Evolutionary conservation across 2,888 invertebrate genomes (phyloP), one percentile per base, ranked within the genome.

Genomic region (Subacronicta megacephala): DNA sequence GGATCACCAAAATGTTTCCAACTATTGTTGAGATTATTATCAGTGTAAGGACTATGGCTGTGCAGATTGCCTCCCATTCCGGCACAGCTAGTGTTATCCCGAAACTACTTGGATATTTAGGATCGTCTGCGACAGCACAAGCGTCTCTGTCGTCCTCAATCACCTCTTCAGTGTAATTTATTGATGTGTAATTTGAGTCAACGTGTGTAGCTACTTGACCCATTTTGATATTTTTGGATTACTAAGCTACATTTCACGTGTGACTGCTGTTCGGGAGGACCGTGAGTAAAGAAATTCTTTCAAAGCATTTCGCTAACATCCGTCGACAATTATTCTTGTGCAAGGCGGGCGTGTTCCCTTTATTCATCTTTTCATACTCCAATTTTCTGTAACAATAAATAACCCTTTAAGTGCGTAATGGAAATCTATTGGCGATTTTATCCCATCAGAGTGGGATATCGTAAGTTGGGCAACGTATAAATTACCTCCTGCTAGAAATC

Each of bases 1-100:
- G 95, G 75, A 99, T 98, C 51, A 99, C 99, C 70, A 99, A 94
- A 57, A 98, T 96, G 90, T 99, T 99, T 50, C 99, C 99, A 52
- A 98, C 95, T 59, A 99, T 96, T 20, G 99, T 99, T 66, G 97
- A 95, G 40, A 98, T 95, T 65, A 98, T 98, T 80, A 99, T 97
- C 72, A 98, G 95, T 42, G 97, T 96, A 18, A 99, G 95, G 2
- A 97, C 95, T 67, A 97, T 93, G n/a, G 98, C 97, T 10, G 97
- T 98, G 52, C 97, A 92, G 58, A 96, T 95, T 3, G 97, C 97
- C 86, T 98, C 97, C 98, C 97, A 97, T 89, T 97, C 96, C 31
- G 98, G 97, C 4, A 97, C 95, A 10, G 96, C 97, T 59, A 97
- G 94, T 51, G 95, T 95, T 45, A 96, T 94, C n/a, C 97, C 97